phyloP scores from a whole-genome alignment of 2,113 vertebrate species.

The Puffinus mauretanicus region DNA sequence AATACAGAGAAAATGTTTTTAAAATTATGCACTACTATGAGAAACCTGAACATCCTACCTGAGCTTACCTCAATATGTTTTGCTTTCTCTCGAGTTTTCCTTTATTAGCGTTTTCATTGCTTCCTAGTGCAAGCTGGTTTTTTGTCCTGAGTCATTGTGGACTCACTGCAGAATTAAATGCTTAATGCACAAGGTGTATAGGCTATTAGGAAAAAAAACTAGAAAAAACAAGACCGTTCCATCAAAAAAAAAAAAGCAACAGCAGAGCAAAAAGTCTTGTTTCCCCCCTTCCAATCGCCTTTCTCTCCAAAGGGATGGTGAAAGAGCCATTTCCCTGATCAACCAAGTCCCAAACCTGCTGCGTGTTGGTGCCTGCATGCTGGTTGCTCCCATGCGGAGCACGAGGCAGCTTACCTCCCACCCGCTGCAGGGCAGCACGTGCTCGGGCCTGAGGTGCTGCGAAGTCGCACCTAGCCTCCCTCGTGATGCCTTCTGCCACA shows the following conservation, averaged over 20 bases:
- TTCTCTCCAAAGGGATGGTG: neutral
- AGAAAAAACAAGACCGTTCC: neutral
- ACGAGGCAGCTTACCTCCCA: neutral
- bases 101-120: neutral
- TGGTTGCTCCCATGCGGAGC: neutral
- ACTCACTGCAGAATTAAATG: neutral
- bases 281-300: neutral
- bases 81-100: neutral
- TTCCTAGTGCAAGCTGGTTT: neutral
- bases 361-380: accelerated
- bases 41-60: neutral
- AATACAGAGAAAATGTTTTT: neutral
- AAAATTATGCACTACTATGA: neutral
- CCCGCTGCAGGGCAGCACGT: neutral
- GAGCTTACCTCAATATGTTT: neutral
- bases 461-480: neutral
- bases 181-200: neutral
- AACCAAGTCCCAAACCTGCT: no score
- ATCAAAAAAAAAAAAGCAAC: neutral
- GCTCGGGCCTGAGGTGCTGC: neutral
- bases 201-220: neutral
- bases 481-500: neutral
- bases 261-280: neutral
- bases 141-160: neutral
- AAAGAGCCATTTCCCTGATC: neutral